These are phyloP conservation scores for Benitochromis conjunctus DNA, from an alignment of 2,113 vertebrate genomes.

Conservation along the genomic window DNA sequence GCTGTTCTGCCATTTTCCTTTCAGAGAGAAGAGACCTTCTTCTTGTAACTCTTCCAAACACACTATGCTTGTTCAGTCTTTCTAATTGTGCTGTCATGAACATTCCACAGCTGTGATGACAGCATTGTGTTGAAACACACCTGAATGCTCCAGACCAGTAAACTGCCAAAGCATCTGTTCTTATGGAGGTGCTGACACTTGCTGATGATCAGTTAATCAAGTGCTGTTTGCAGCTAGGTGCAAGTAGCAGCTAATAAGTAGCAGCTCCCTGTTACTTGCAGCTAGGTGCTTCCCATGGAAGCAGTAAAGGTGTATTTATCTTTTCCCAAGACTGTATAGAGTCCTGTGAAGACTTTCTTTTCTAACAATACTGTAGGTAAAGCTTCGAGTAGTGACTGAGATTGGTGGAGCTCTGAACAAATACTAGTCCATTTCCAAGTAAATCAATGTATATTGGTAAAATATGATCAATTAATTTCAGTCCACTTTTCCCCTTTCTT, in stretches of 20 bases:
- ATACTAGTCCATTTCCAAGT: neutral
- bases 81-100: neutral
- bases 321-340: neutral
- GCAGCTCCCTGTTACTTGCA: neutral
- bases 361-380: neutral
- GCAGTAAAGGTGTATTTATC: neutral
- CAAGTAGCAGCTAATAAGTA: neutral
- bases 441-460: neutral
- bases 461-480: neutral
- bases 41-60: neutral
- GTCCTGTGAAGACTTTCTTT: neutral
- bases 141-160: neutral
- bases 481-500: neutral
- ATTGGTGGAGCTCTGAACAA: neutral
- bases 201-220: neutral
- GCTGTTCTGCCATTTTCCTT: neutral
- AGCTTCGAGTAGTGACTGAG: neutral
- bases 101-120: neutral
- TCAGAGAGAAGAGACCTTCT: neutral
- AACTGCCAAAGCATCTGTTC: neutral
- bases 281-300: neutral
- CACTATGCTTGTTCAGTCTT: neutral
- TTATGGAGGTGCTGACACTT: neutral
- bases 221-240: neutral
- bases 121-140: neutral